A percentile compares a stretch with the other conserved stretches of the same genome.
phyloP scores from a whole-genome alignment of 2,797 vertebrate species.

The Octomys mimax region DNA sequence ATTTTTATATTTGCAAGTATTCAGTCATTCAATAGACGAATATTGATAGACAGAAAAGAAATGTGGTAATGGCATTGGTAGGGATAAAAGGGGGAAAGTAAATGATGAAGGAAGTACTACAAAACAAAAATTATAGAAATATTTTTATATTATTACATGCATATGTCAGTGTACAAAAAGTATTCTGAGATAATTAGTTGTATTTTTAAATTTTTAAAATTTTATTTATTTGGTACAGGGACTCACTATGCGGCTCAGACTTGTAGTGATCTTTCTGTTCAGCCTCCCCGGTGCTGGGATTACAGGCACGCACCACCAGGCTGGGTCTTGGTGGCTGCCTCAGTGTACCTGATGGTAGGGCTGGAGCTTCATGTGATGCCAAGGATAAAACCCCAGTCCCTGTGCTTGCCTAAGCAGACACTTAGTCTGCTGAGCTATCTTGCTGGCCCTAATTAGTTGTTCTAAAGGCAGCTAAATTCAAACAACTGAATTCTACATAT shows the following conservation, averaged over 20 bases:
- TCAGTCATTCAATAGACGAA: slow-evolving; percentile 4
- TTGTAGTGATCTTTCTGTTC: too few relatives aligned
- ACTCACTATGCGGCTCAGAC: too few relatives aligned
- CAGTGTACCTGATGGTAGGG: too few relatives aligned
- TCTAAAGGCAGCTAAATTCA: not conserved
- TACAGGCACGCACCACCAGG: too few relatives aligned
- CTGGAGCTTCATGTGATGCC: too few relatives aligned
- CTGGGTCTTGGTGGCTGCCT: too few relatives aligned
- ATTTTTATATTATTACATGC: not conserved
- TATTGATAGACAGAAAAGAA: not conserved
- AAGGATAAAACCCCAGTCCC: too few relatives aligned
- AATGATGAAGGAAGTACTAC: not conserved
- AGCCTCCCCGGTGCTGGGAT: too few relatives aligned
- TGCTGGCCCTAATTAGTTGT: not conserved
- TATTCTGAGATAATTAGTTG: not conserved
- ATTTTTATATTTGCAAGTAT: not conserved
- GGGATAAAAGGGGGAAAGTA: not conserved
- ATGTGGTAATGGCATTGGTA: not conserved
- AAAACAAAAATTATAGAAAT: not conserved
- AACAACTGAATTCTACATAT: not conserved
- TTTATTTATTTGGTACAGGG: too few relatives aligned
- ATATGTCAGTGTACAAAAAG: not conserved
- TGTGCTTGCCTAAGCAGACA: too few relatives aligned
- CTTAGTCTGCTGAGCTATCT: too few relatives aligned
- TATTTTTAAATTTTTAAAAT: too few relatives aligned